phyloP scores from a whole-genome alignment of 2,113 vertebrate genomes.

The Platycercus adscitus region DNA sequence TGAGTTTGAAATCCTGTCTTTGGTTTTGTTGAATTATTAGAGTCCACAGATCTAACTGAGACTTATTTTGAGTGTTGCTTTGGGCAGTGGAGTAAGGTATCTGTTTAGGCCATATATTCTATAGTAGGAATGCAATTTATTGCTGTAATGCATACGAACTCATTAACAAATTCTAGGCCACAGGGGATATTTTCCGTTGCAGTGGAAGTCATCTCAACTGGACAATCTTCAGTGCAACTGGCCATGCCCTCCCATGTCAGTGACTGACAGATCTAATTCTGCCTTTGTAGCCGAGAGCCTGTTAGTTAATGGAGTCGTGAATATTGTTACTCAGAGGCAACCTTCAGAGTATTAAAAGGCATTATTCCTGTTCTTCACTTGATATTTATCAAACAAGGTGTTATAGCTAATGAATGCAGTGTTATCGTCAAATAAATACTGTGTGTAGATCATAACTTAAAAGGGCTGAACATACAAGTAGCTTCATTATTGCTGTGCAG shows the following conservation, averaged over 20 bases:
- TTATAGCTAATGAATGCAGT: slow-evolving; percentile 19
- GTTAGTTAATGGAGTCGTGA: slow-evolving; percentile 46
- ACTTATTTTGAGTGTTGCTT: background rate
- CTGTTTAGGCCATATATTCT: background rate
- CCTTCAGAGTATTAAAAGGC: background rate
- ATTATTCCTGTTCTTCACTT: slow-evolving; percentile 32
- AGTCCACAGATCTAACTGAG: background rate
- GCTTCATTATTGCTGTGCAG: slow-evolving; percentile 19
- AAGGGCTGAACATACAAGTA: slow-evolving; percentile 37
- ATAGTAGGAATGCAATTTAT: background rate
- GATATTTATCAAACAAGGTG: slow-evolving; percentile 51
- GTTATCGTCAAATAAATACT: slow-evolving; percentile 41
- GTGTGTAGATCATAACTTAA: slow-evolving; percentile 18
- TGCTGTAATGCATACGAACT: slow-evolving; percentile 16
- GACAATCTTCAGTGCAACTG: slow-evolving; percentile 44
- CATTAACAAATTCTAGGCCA: slow-evolving; percentile 15
- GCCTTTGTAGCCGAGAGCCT: slow-evolving; percentile 22
- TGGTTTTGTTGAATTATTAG: background rate
- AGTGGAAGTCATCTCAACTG: slow-evolving; percentile 9
- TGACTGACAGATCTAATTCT: slow-evolving; percentile 55
- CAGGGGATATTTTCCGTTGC: slow-evolving; percentile 11
- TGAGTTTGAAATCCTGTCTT: background rate
- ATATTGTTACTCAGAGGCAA: slow-evolving; percentile 36
- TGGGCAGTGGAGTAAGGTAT: background rate
- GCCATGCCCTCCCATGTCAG: background rate